Conservation (phyloP, 2,888 invertebrate species). For the Rhopalosiphum nymphaeae region DNA sequence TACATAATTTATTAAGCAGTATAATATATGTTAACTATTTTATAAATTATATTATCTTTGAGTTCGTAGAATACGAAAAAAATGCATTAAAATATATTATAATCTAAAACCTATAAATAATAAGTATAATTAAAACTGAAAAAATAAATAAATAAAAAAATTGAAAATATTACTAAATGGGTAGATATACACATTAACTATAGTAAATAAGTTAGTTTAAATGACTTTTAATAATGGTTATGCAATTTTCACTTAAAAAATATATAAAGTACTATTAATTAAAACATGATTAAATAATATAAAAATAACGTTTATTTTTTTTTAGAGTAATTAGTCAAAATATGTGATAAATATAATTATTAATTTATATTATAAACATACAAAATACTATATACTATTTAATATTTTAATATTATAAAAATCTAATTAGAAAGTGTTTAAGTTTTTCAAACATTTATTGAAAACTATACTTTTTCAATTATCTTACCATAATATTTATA, state of each 20-base stretch:
- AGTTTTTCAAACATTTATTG: not conserved
- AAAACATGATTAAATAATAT: not conserved
- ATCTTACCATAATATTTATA: not conserved
- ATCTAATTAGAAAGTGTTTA: not conserved
- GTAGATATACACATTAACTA: not conserved
- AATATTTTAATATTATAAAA: not conserved
- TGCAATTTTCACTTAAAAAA: not conserved
- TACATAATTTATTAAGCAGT: not conserved
- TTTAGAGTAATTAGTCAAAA: not conserved
- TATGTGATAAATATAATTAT: not conserved
- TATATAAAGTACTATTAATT: slow-evolving; percentile 41
- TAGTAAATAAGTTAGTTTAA: not conserved
- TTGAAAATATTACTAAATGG: not conserved
- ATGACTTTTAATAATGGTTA: not conserved
- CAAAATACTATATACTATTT: not conserved
- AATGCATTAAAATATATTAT: not conserved
- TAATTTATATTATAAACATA: not conserved
- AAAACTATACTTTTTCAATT: not conserved
- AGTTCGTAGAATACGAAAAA: not conserved
- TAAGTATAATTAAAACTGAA: not conserved
- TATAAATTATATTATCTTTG: not conserved
- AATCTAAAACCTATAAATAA: slow-evolving; percentile 1
- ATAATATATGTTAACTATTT: not conserved
- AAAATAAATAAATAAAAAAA: not conserved
- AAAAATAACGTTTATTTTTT: not conserved